phyloP scores from a whole-genome alignment of 1,140 invertebrate species.

The Ridgeia piscesae region DNA sequence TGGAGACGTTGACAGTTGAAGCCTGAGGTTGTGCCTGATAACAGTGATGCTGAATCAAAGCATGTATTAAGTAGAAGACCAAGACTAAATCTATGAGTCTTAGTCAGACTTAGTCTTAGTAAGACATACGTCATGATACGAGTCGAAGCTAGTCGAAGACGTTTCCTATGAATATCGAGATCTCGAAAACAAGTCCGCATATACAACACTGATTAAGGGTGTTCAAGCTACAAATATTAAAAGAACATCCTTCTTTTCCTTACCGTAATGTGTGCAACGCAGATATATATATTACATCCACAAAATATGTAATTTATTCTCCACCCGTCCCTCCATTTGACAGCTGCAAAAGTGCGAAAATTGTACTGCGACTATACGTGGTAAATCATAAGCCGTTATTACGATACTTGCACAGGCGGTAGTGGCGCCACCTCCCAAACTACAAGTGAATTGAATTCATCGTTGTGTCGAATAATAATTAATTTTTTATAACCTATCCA shows the following conservation, averaged over 20 bases:
- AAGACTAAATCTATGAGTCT: no score
- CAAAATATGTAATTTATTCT: background rate
- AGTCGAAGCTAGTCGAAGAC: background rate
- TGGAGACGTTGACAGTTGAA: no score
- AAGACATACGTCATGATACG: no score
- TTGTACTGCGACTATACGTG: background rate
- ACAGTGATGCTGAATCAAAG: no score
- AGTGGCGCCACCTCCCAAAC: background rate
- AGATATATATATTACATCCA: background rate
- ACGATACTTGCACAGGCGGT: background rate
- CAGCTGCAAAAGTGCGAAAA: background rate
- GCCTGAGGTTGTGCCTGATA: no score
- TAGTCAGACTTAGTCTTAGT: no score
- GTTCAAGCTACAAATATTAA: background rate
- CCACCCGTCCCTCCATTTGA: background rate
- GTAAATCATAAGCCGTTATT: background rate
- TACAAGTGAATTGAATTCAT: no score
- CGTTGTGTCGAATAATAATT: no score
- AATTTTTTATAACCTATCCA: no score
- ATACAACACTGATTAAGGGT: background rate
- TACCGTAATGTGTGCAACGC: background rate
- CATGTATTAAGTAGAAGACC: no score
- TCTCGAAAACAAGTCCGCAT: background rate
- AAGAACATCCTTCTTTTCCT: background rate
- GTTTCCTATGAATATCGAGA: background rate